Conservation (phyloP, 2,888 invertebrate species). For the Anoncus sp. region DNA sequence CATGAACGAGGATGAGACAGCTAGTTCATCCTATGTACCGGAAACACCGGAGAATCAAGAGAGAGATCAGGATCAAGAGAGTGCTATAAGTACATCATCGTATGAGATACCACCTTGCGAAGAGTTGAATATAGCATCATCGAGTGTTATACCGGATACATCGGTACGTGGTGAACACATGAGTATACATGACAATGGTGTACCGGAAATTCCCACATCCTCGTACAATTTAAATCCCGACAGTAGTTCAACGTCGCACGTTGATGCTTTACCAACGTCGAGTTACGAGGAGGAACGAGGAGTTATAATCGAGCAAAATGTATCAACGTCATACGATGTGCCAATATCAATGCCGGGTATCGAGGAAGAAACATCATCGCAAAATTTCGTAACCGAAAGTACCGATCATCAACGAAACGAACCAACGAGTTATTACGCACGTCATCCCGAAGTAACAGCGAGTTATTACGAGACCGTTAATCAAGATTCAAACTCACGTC, state of each 20-base stretch:
- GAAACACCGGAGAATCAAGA: slow-evolving; percentile 82
- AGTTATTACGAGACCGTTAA: slow-evolving; percentile 77
- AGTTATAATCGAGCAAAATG: slow-evolving; percentile 78
- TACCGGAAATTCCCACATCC: slow-evolving; percentile 80
- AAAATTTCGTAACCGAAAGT: slow-evolving; percentile 79
- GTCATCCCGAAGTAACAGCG: slow-evolving; percentile 75
- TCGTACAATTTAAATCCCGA: slow-evolving; percentile 81
- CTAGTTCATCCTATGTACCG: slow-evolving; percentile 81
- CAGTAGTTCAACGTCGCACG: slow-evolving; percentile 76
- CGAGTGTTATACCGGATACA: slow-evolving; percentile 78
- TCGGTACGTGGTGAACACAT: slow-evolving; percentile 76
- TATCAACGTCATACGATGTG: slow-evolving; percentile 80
- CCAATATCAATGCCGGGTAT: slow-evolving; percentile 79
- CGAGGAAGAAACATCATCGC: slow-evolving; percentile 78
- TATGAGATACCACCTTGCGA: slow-evolving; percentile 82
- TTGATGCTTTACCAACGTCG: slow-evolving; percentile 78
- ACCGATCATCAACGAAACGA: slow-evolving; percentile 76
- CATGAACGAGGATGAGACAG: slow-evolving; percentile 81
- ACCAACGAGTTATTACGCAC: slow-evolving; percentile 78
- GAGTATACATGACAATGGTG: slow-evolving; percentile 80
- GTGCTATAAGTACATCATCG: slow-evolving; percentile 81
- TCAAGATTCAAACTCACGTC: slow-evolving; percentile 73
- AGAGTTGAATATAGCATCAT: slow-evolving; percentile 80
- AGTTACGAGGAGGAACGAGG: slow-evolving; percentile 80
- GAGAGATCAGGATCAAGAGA: slow-evolving; percentile 81